Conservation (phyloP, 92 coral and sea anemone species). For the Siderastrea radians region DNA sequence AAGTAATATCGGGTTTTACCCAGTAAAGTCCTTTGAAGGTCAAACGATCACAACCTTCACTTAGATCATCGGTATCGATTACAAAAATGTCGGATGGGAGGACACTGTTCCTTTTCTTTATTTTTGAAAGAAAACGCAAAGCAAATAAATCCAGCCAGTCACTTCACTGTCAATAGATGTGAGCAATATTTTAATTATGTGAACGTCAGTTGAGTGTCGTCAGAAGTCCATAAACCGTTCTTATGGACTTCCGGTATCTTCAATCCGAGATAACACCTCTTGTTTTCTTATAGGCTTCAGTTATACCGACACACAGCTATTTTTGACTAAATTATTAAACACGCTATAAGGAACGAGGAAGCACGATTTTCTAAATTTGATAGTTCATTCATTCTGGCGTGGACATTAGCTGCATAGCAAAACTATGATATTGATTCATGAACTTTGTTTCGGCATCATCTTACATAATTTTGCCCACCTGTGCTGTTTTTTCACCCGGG, state of each 20-base stretch:
- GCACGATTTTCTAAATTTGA: background rate
- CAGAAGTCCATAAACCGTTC: background rate
- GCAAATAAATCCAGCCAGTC: background rate
- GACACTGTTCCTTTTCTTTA: background rate
- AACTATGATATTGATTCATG: background rate
- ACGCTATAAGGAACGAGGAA: background rate
- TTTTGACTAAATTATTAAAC: background rate
- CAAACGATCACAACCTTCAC: background rate
- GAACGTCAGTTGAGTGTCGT: background rate
- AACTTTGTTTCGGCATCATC: background rate
- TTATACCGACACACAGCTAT: background rate
- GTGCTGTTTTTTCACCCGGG: background rate
- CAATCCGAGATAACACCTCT: background rate
- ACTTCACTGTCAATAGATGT: background rate
- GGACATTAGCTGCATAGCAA: background rate
- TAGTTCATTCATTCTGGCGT: background rate
- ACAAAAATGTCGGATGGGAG: background rate
- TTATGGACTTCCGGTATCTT: slow-evolving; percentile 23
- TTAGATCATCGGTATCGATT: too few species aligned
- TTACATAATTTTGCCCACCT: background rate
- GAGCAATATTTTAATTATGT: background rate
- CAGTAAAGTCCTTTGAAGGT: background rate
- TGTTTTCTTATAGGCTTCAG: background rate
- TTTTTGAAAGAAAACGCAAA: background rate
- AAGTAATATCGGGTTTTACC: background rate